Evolutionary conservation across 2,888 invertebrate species (phyloP).

Genomic region (Tupiocoris notatus): DNA sequence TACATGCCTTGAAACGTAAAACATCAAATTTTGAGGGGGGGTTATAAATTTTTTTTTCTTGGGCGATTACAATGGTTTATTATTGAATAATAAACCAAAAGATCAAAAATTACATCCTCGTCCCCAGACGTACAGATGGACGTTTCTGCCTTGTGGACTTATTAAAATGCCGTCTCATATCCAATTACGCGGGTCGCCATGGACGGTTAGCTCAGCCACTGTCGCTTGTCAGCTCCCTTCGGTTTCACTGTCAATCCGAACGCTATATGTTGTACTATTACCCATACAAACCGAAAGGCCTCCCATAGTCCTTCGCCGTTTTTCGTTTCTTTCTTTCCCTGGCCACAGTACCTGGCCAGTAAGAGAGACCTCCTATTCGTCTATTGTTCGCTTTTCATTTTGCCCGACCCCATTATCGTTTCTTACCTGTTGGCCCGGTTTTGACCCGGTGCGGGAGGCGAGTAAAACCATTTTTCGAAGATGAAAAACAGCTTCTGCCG

Average conservation of each 20-base stretch:
- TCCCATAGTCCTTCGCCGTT: not conserved
- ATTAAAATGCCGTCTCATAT: slow-evolving; percentile 6
- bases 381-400: slow-evolving; percentile 28
- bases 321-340: not conserved
- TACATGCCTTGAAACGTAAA: too few relatives aligned
- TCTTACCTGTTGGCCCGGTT: slow-evolving; percentile 9
- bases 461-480: not conserved
- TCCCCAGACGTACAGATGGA: not conserved
- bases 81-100: too few relatives aligned
- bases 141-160: too few relatives aligned
- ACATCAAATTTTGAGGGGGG: too few relatives aligned
- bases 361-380: not conserved
- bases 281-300: not conserved
- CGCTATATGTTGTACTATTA: not conserved
- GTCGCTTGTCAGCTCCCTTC: slow-evolving; percentile 9
- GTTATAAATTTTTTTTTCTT: too few relatives aligned
- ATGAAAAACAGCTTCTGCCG: not conserved
- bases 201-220: slow-evolving; percentile 9
- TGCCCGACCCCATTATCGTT: slow-evolving; percentile 4
- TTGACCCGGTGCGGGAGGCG: not conserved
- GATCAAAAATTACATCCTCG: not conserved
- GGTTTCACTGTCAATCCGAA: slow-evolving; percentile 17
- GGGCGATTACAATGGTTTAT: too few relatives aligned
- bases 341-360: not conserved
- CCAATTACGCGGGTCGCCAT: slow-evolving; percentile 14